Evolutionary conservation across 2,113 vertebrate species (phyloP), one percentile per base, ranked within the genome.

Genomic region (Lepus europaeus): DNA sequence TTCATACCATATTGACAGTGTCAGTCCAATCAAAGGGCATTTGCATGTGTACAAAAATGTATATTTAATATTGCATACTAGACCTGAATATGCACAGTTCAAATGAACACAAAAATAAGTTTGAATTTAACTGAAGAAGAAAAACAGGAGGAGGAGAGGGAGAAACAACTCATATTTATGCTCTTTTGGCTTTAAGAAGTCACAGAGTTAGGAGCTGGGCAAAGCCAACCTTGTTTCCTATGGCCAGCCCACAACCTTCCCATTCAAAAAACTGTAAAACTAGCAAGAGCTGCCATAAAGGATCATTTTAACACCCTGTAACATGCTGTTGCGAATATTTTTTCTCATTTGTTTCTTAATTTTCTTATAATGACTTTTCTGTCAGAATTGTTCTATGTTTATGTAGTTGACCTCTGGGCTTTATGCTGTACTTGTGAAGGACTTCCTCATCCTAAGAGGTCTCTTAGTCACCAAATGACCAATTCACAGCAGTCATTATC

Each of bases 371-470:
- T 81, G 27, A 59, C 33, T 87, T 90, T 91, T 69, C n/a, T 56
- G 61, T 74, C 68, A 79, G 29, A 74, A 80, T 33, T 12, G 4
- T 45, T 87, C 73, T n/a, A 9, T 49, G 66, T 74, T 87, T 81
- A 74, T 73, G 19, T 45, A 14, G 45, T 49, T 23, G 7, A 73
- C 13, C 16, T 80, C 49, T 87, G 27, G 51, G 33, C 59, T 73
- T 94, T 79, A 56, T 74, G 33, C 72, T 66, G 45, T 73, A 29
- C 25, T 91, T 94, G 39, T 74, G 66, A 94, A 87, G 68, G 22
- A 56, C 12, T 49, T 53, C 81, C 68, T 91, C 23, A 68, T 64
- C 49, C 68, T 76, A 9, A 59, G 22, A 74, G 17, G 5, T 72
- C 29, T 73, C 29, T 45, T 73, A 87, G 82, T 91, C 76, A 87